Percentiles rank a stretch among this genome's conserved stretches.
Evolutionary conservation across 1,140 invertebrate genomes (phyloP).

Genomic region (Tetragonula clypearis): DNA sequence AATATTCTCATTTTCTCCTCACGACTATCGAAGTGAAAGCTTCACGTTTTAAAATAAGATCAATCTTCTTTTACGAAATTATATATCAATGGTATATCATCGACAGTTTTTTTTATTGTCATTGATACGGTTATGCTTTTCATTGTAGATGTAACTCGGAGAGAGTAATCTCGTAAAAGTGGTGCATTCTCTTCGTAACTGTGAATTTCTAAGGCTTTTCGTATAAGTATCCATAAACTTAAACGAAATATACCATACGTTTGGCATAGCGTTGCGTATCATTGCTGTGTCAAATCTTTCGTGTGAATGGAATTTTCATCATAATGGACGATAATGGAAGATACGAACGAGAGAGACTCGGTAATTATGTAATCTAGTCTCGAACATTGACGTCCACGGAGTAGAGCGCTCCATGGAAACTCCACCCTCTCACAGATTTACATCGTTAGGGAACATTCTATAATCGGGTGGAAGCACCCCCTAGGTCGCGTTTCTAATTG

Average conservation of each 20-base stretch:
- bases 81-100: no score
- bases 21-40: no score
- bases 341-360: background rate
- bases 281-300: no score
- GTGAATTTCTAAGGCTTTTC: slow-evolving; percentile 37
- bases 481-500: slow-evolving; percentile 10
- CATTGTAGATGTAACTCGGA: background rate
- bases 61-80: no score
- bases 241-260: background rate
- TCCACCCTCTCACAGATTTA: slow-evolving; percentile 11
- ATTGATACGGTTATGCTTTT: no score
- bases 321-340: background rate
- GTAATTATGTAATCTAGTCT: slow-evolving; percentile 47
- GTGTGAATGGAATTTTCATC: background rate
- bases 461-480: background rate
- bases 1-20: no score
- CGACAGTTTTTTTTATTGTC: no score
- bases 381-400: background rate
- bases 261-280: no score
- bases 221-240: slow-evolving; percentile 7
- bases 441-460: slow-evolving; percentile 39
- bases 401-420: background rate
- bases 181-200: slow-evolving; percentile 33
- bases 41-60: no score
- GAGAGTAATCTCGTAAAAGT: slow-evolving; percentile 44